phyloP scores from a whole-genome alignment of 2,888 invertebrate genomes.

The Oligia strigilis region DNA sequence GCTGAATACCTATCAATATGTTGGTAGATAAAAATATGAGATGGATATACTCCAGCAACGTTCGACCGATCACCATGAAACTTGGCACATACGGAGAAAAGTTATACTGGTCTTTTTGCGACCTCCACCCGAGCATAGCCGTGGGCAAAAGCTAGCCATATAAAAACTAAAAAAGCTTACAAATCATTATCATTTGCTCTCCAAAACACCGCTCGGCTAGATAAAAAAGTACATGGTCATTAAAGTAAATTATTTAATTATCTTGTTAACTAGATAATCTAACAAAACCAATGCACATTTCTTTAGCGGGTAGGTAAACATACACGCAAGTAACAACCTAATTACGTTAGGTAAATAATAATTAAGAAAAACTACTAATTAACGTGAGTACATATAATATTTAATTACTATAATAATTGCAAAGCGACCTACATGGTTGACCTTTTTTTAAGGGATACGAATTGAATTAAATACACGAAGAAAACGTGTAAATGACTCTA shows the following conservation, averaged over 20 bases:
- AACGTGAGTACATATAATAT: not conserved
- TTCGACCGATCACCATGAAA: too few species aligned
- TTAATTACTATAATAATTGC: slow-evolving; percentile 7
- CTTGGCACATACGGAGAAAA: not conserved
- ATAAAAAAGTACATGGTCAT: slow-evolving; percentile 1
- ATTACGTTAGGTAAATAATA: slow-evolving; percentile 12
- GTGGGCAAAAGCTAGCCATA: not conserved
- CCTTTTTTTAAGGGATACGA: not conserved
- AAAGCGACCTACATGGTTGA: slow-evolving; percentile 4
- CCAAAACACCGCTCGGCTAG: not conserved
- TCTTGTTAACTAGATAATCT: slow-evolving; percentile 3
- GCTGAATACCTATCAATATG: not conserved
- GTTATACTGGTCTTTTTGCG: not conserved
- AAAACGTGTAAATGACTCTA: not conserved
- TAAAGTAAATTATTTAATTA: slow-evolving; percentile 8
- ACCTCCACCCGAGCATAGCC: not conserved
- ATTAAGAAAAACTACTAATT: slow-evolving; percentile 12
- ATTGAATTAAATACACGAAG: not conserved
- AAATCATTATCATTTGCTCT: not conserved
- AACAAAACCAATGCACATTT: slow-evolving; percentile 16
- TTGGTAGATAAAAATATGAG: not conserved
- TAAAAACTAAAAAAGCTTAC: not conserved
- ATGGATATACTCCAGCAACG: too few species aligned
- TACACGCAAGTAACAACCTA: not conserved
- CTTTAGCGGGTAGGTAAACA: not conserved